Evolutionary conservation across 2,797 vertebrate genomes (phyloP), one percentile per base, ranked within the genome.

Genomic region (Decapterus maruadsi): DNA sequence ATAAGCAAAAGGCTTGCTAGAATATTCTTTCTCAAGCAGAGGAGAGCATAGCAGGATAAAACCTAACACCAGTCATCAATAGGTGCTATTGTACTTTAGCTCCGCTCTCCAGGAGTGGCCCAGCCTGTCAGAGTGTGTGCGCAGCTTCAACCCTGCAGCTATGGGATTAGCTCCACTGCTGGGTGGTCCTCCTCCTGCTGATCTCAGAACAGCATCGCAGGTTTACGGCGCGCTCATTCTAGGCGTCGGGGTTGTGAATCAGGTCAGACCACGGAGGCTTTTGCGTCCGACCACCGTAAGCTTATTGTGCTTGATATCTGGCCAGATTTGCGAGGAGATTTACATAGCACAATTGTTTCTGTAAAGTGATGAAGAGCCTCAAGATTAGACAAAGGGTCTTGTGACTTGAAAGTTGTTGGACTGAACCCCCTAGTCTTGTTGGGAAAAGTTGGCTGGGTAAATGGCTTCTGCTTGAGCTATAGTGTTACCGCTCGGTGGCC

Each of bases 101-200:
- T 80, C 78, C 55, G 55, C 80, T 90, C 68, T 84, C 77, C 73
- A 88, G 80, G 82, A 88, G 87, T 68, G 68, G 87, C 84, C 78
- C 55, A 81, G 66, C 75, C 67, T 79, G 84, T 83, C 82, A 87
- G 77, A 80, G 83, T 90, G 72, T 87, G 77, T 81, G 75, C 34
- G 74, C 51, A 84, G 80, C 78, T 80, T 85, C 87, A 84, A 80
- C 82, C 90, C 83, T 78, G 73, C 75, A 93, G 91, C 88, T 46
- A 75, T 87, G 81, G 84, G 92, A 91, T 89, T 90, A 89, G 66
- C 81, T 82, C 43, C 38, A 72, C 78, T 85, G 89, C 87, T 78
- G 91, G 90, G 93, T 94, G 91, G 92, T 93, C 92, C 80, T 84
- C 78, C 76, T 78, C 53, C 38, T 72, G 12, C 84, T 89, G 86